Evolutionary conservation across 2,888 invertebrate genomes (phyloP).

Genomic region (Romanomermis culicivorax): DNA sequence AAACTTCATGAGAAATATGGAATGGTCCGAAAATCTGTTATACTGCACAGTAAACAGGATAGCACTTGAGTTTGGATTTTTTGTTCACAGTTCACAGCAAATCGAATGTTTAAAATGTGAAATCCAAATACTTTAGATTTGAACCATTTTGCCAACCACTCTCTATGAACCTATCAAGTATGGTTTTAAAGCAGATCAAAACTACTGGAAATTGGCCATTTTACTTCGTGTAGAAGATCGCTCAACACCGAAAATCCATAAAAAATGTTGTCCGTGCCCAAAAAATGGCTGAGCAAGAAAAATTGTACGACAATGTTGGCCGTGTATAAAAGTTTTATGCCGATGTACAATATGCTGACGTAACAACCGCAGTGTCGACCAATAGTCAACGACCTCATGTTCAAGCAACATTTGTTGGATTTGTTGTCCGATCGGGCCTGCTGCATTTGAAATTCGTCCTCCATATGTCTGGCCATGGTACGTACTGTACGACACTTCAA

Average conservation of each 20-base stretch:
- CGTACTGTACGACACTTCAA: constrained; percentile 26
- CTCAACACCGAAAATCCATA: constrained; percentile 27
- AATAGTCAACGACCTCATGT: constrained; percentile 5
- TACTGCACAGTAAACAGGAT: too few species aligned
- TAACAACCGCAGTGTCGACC: constrained; percentile 29
- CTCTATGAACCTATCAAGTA: too few species aligned
- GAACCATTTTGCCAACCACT: too few species aligned
- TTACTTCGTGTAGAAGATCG: constrained; percentile 25
- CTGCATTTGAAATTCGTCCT: constrained; percentile 24
- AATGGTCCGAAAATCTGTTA: too few species aligned
- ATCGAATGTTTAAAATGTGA: too few species aligned
- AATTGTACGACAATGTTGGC: constrained; percentile 26
- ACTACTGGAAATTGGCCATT: too few species aligned
- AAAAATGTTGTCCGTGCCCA: constrained; percentile 24
- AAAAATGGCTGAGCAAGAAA: constrained; percentile 24
- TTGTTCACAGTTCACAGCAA: too few species aligned
- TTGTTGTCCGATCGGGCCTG: neutral
- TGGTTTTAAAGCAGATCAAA: too few species aligned
- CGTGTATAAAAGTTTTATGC: constrained; percentile 26
- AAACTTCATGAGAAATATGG: too few species aligned
- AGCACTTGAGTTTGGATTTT: too few species aligned
- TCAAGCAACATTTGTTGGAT: neutral
- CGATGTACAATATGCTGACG: constrained; percentile 26
- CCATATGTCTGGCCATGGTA: constrained; percentile 29
- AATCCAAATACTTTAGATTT: too few species aligned